phyloP scores from a whole-genome alignment of 2,113 vertebrate species.

The Phalacrocorax carbo region DNA sequence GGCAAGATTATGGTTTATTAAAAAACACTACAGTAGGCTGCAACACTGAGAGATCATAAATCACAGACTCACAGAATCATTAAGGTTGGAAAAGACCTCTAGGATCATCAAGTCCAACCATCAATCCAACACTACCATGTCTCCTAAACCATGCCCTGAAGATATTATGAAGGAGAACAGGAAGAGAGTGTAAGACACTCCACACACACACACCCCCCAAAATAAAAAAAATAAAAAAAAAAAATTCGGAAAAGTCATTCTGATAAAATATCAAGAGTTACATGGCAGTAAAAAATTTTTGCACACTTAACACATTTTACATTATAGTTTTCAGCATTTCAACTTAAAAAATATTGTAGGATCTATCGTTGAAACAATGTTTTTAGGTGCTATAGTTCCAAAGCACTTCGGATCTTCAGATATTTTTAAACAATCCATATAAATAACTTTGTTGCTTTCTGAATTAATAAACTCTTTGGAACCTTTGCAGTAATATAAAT shows the following conservation, averaged over 20 bases:
- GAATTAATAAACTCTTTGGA: neutral
- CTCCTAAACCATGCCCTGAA: neutral
- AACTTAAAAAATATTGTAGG: neutral
- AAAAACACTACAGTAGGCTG: neutral
- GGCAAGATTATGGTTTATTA: neutral
- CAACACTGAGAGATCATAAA: neutral
- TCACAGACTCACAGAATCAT: no score
- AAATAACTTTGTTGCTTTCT: neutral
- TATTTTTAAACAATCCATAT: neutral
- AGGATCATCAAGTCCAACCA: no score
- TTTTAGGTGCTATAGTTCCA: neutral
- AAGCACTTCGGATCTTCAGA: neutral
- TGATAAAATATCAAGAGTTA: neutral
- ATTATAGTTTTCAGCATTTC: neutral
- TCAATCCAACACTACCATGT: no score
- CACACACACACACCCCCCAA: no score
- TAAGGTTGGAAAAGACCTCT: no score
- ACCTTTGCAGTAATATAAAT: neutral
- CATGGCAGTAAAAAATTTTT: neutral
- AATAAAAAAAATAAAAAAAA: neutral
- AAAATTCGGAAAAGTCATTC: neutral
- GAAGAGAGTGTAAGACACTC: neutral
- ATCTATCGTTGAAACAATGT: neutral
- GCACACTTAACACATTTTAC: neutral
- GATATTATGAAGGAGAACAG: neutral